Percentiles rank a stretch among this genome's conserved stretches.
Conservation (phyloP, 2,113 vertebrate species). For the Hyperoodon ampullatus region DNA sequence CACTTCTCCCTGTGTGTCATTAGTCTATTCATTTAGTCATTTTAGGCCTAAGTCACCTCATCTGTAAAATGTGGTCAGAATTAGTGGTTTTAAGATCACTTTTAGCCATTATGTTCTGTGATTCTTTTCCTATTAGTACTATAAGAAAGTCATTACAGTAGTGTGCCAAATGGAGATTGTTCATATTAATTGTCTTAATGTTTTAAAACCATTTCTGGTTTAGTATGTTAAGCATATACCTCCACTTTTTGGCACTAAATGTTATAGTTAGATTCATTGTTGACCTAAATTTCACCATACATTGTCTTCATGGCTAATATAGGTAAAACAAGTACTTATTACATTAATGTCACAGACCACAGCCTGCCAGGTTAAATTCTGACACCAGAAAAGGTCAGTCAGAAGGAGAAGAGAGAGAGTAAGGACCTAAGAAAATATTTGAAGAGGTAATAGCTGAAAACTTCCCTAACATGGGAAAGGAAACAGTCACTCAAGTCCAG, state of each 20-base stretch:
- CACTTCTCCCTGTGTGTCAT: background rate
- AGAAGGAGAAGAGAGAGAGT: background rate
- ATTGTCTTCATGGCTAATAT: background rate
- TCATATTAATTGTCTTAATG: constrained; percentile 9
- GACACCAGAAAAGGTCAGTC: background rate
- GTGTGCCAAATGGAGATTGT: background rate
- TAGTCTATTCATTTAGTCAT: background rate
- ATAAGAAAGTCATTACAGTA: background rate
- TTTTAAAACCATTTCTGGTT: background rate
- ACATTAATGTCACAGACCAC: background rate
- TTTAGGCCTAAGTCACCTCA: background rate
- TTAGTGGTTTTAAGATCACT: background rate
- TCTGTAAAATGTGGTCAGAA: background rate
- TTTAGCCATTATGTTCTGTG: background rate
- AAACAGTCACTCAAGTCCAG: background rate
- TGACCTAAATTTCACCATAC: background rate
- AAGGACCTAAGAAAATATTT: background rate
- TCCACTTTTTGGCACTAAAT: background rate
- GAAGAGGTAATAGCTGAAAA: background rate
- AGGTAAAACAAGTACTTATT: background rate
- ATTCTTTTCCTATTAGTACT: background rate
- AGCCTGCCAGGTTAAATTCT: background rate
- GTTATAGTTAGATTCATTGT: background rate
- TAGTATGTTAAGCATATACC: background rate
- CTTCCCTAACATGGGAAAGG: background rate